phyloP scores from a whole-genome alignment of 2,113 vertebrate species.

The Salminus brasiliensis region DNA sequence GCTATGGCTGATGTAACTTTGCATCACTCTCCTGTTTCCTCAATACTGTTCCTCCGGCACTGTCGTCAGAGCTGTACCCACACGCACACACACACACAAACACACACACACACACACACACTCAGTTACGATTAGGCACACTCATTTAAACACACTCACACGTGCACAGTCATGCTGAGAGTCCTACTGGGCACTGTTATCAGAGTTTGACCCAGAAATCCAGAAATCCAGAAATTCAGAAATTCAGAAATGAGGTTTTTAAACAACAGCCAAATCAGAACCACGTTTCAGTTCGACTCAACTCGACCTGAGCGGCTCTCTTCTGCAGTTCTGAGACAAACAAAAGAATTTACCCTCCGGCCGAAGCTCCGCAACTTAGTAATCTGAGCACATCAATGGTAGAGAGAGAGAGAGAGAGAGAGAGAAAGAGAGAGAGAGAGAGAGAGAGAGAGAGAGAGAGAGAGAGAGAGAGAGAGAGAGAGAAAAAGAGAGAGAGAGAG shows the following conservation, averaged over 20 bases:
- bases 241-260: background rate
- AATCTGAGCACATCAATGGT: conserved; percentile 28
- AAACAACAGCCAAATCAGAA: background rate
- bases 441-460: background rate
- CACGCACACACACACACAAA: conserved; percentile 8
- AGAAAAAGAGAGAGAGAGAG: background rate
- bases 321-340: background rate
- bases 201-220: conserved; percentile 17
- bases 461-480: background rate
- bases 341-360: conserved; percentile 9
- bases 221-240: too few species aligned
- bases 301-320: background rate
- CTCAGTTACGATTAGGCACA: background rate
- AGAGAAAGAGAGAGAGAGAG: conserved; percentile 1
- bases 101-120: background rate
- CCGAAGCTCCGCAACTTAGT: background rate
- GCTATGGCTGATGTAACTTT: conserved; percentile 37
- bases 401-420: background rate
- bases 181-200: background rate
- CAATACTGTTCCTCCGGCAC: conserved; percentile 8
- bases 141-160: background rate
- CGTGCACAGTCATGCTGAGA: background rate
- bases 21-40: conserved; percentile 18
- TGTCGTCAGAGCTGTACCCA: background rate
- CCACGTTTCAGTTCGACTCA: background rate